These are phyloP conservation scores for Channa argus DNA, from an alignment of 2,113 vertebrate genomes.

Conservation along the genomic window DNA sequence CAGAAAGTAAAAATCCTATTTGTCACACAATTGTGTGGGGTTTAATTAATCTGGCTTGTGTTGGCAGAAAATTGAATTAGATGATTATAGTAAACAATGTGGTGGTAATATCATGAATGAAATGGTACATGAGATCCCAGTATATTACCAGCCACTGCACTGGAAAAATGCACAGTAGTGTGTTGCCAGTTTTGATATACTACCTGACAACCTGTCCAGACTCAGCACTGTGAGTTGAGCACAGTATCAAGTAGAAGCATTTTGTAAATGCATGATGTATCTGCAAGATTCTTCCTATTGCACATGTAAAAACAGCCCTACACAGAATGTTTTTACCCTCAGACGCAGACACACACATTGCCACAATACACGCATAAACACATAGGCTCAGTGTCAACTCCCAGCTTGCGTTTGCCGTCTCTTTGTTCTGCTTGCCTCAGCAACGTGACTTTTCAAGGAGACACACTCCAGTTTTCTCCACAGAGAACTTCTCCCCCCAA, in stretches of 20 bases:
- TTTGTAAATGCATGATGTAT: not conserved
- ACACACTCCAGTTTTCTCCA: slow-evolving; percentile 34
- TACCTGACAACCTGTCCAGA: not conserved
- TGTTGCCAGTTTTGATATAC: not conserved
- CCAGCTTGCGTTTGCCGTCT: slow-evolving; percentile 36
- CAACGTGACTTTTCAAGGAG: slow-evolving; percentile 56
- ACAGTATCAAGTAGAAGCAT: not conserved
- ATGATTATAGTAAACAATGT: slow-evolving; percentile 49
- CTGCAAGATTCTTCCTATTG: not conserved
- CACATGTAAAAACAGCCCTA: not conserved
- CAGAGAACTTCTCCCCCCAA: slow-evolving; percentile 25
- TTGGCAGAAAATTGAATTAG: slow-evolving; percentile 40
- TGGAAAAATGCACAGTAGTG: not conserved
- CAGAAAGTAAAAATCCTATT: slow-evolving; percentile 59
- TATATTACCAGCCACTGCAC: not conserved
- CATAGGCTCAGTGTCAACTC: slow-evolving; percentile 13
- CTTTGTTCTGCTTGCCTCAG: slow-evolving; percentile 63
- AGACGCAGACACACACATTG: not conserved
- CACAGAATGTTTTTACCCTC: too few relatives aligned
- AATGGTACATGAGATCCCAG: not conserved
- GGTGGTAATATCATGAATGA: slow-evolving; percentile 17
- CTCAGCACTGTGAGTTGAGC: not conserved
- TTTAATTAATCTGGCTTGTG: slow-evolving; percentile 60
- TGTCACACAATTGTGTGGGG: slow-evolving; percentile 60
- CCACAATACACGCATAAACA: too few relatives aligned